These are phyloP conservation scores for Phylloscopus trochiloides DNA, from an alignment of 2,113 vertebrate genomes.

Conservation along the genomic window DNA sequence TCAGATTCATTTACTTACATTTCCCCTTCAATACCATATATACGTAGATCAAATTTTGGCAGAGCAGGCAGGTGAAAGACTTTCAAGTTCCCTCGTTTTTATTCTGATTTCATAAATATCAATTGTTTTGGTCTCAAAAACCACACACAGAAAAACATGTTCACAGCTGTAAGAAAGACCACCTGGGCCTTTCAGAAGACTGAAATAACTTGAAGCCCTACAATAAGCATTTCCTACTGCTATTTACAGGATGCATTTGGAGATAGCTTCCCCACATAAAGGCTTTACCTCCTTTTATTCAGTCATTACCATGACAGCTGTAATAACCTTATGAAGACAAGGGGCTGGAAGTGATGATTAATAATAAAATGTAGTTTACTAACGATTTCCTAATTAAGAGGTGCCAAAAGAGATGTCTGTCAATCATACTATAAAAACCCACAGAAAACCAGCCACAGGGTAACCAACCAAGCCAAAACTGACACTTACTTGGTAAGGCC, in stretches of 20 bases:
- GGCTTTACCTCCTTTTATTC: not conserved
- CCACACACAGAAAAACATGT: not conserved
- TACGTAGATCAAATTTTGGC: not conserved
- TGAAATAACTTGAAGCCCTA: not conserved
- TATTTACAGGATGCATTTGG: not conserved
- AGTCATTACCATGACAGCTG: not conserved
- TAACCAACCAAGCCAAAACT: not conserved
- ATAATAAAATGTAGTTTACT: not conserved
- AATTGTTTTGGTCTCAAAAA: not conserved
- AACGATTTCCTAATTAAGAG: not conserved
- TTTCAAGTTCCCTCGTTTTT: not conserved
- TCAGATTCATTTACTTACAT: not conserved
- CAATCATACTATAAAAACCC: not conserved
- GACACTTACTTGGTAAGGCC: slow-evolving; percentile 88
- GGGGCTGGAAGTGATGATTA: not conserved
- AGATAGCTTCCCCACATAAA: not conserved
- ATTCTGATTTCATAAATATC: not conserved
- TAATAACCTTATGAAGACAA: not conserved
- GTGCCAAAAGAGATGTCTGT: not conserved
- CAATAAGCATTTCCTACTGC: not conserved
- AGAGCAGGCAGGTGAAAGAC: not conserved
- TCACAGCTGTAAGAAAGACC: not conserved
- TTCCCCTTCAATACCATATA: not conserved
- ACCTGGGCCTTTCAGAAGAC: not conserved
- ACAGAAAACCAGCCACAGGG: not conserved